Conservation (phyloP, 53 echinoderm and acorn worm species). For the Arbacia lixula region DNA sequence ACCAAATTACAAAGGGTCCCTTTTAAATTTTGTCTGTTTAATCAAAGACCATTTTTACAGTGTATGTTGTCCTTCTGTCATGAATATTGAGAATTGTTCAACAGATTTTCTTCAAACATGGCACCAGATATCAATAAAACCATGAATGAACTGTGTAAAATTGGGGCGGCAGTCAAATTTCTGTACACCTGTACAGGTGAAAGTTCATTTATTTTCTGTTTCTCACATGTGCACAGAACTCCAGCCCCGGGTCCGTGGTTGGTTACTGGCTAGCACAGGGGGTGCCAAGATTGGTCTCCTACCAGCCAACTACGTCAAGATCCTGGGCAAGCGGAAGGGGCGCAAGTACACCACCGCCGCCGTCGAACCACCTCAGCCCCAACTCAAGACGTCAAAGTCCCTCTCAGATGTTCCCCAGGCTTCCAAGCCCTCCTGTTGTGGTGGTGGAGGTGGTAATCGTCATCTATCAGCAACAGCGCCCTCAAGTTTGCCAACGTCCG, state of each 20-base stretch:
- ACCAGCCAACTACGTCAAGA: constrained; percentile 95
- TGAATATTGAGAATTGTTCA: too few species aligned
- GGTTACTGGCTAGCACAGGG: constrained; percentile 79
- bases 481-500: background rate
- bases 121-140: too few species aligned
- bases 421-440: background rate
- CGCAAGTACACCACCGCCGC: constrained; percentile 46
- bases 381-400: constrained; percentile 29
- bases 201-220: background rate
- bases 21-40: too few species aligned
- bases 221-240: constrained; percentile 54
- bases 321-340: constrained; percentile 87
- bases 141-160: too few species aligned
- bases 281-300: constrained; percentile 77
- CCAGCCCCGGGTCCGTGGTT: constrained; percentile 88
- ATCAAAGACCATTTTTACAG: too few species aligned
- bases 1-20: too few species aligned
- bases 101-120: too few species aligned
- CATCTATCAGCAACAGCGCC: constrained; percentile 1
- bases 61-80: too few species aligned
- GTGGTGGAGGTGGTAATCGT: background rate
- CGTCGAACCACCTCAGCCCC: too few species aligned
- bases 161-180: too few species aligned
- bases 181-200: too few species aligned
- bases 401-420: background rate